phyloP scores from a whole-genome alignment of 2,113 vertebrate genomes.

The Aptenodytes patagonicus region DNA sequence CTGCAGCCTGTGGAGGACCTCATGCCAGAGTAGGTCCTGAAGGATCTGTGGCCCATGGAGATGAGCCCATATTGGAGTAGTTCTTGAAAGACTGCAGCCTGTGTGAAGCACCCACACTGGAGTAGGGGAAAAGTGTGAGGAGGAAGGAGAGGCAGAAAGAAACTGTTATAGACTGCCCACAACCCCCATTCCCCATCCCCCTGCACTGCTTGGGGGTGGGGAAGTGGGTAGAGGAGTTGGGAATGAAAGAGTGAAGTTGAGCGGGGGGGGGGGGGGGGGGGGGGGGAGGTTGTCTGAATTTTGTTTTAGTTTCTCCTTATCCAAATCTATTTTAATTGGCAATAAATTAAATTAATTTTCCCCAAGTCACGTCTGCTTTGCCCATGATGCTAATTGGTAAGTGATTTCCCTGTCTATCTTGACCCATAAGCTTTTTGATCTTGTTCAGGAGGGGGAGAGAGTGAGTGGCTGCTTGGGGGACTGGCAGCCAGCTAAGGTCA shows the following conservation, averaged over 20 bases:
- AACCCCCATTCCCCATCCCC: accelerated
- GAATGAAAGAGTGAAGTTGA: neutral
- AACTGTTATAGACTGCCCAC: neutral
- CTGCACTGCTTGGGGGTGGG: neutral
- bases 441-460: neutral
- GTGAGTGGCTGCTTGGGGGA: neutral
- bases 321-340: neutral
- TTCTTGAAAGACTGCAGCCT: neutral
- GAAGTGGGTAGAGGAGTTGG: neutral
- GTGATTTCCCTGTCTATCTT: neutral
- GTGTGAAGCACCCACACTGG: neutral
- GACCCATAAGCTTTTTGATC: neutral
- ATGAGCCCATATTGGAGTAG: neutral
- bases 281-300: neutral
- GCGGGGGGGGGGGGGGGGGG: accelerated
- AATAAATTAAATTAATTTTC: neutral
- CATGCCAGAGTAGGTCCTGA: neutral
- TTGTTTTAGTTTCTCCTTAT: neutral
- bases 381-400: neutral
- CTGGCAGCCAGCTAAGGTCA: neutral
- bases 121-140: neutral
- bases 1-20: neutral
- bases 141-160: neutral
- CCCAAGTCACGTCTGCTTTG: neutral
- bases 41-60: neutral